Conservation (phyloP, 1,140 invertebrate species). For the Eueides isabella region DNA sequence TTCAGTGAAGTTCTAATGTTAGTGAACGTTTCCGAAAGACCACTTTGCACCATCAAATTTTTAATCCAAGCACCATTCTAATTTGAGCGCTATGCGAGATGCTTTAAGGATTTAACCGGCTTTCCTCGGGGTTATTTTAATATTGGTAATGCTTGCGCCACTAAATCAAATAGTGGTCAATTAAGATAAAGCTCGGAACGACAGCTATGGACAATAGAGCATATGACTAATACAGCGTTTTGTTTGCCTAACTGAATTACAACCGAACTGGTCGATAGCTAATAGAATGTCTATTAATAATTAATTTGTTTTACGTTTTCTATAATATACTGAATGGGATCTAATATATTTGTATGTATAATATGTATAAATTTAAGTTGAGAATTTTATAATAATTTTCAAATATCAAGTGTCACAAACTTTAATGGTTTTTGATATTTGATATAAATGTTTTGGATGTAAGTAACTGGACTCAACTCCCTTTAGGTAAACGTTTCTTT, state of each 20-base stretch:
- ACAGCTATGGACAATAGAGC: conserved; percentile 73
- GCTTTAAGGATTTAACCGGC: conserved; percentile 10
- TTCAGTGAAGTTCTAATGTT: conserved; percentile 45
- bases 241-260: conserved; percentile 73
- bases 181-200: conserved; percentile 77
- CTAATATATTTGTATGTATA: neutral
- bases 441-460: no score
- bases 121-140: conserved; percentile 13
- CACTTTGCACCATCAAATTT: conserved; percentile 4
- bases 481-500: no score
- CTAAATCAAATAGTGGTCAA: conserved; percentile 80
- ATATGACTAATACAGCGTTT: conserved; percentile 76
- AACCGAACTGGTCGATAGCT: conserved; percentile 48
- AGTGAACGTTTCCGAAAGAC: conserved; percentile 46
- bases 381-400: no score
- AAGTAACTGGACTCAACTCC: no score
- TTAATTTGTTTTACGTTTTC: conserved; percentile 43
- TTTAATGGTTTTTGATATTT: no score
- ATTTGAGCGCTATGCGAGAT: conserved; percentile 30
- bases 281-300: conserved; percentile 64
- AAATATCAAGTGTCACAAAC: no score
- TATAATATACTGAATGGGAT: neutral
- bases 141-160: conserved; percentile 48
- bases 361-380: no score
- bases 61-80: conserved; percentile 15